Evolutionary conservation across 2,113 vertebrate species (phyloP).

Genomic region (Melanostigma gelatinosum): DNA sequence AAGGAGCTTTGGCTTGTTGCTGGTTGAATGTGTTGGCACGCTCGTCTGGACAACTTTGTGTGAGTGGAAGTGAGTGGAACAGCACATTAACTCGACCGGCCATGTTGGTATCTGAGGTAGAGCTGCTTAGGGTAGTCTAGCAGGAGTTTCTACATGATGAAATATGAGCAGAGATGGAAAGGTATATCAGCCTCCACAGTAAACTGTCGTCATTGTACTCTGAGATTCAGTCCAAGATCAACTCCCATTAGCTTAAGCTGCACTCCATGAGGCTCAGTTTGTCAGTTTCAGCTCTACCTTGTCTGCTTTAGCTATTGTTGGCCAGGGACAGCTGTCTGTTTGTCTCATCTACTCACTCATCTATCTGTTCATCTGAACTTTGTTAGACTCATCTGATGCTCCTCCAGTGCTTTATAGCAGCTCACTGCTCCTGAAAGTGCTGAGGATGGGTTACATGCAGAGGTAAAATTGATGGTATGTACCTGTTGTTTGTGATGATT

Average conservation of each 20-base stretch:
- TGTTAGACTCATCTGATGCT: too few relatives aligned
- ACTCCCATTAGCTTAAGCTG: not conserved
- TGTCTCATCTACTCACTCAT: too few relatives aligned
- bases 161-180: not conserved
- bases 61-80: constrained; percentile 9
- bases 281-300: too few relatives aligned
- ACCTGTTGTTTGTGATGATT: too few relatives aligned
- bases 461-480: too few relatives aligned
- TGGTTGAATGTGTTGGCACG: constrained; percentile 5
- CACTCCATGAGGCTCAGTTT: too few relatives aligned
- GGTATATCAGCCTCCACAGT: not conserved
- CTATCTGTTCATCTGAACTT: too few relatives aligned
- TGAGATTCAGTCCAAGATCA: not conserved
- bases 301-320: too few relatives aligned
- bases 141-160: not conserved
- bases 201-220: not conserved
- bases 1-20: constrained; percentile 20
- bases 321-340: too few relatives aligned
- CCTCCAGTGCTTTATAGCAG: too few relatives aligned
- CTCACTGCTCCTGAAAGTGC: too few relatives aligned
- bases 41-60: not conserved
- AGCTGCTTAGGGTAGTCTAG: not conserved
- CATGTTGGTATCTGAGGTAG: constrained; percentile 1
- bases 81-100: not conserved
- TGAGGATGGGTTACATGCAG: too few relatives aligned